These are phyloP conservation scores for Eidolon helvum DNA, from an alignment of 2,113 vertebrate genomes.

Conservation along the genomic window DNA sequence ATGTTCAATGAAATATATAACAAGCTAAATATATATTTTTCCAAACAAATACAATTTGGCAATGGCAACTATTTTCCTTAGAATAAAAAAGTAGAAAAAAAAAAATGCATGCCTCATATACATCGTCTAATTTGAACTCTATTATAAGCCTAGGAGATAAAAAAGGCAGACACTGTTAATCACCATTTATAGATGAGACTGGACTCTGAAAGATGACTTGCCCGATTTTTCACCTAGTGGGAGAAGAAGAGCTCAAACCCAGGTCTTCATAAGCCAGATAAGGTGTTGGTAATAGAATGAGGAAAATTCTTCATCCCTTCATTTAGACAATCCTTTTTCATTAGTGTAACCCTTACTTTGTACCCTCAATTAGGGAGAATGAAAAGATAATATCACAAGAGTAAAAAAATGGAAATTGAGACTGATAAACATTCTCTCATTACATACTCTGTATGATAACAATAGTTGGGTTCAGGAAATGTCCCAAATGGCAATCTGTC, in stretches of 20 bases:
- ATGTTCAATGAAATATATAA: not conserved
- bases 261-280: not conserved
- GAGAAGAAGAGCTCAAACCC: not conserved
- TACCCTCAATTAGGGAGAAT: not conserved
- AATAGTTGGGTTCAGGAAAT: not conserved
- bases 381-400: not conserved
- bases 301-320: not conserved
- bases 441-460: not conserved
- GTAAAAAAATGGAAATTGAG: not conserved
- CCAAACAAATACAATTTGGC: not conserved
- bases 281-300: not conserved
- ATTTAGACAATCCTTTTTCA: not conserved
- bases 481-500: not conserved
- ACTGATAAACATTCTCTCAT: not conserved
- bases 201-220: not conserved
- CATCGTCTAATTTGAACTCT: not conserved
- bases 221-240: not conserved
- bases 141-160: not conserved
- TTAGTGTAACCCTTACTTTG: not conserved
- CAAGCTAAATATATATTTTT: not conserved
- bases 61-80: not conserved
- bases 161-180: not conserved
- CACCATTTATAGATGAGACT: not conserved
- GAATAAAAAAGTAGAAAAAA: not conserved
- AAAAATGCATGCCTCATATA: not conserved